Base-by-base conservation (phyloP, 2,888 invertebrate genomes). In the Drosophila leonis region DNA sequence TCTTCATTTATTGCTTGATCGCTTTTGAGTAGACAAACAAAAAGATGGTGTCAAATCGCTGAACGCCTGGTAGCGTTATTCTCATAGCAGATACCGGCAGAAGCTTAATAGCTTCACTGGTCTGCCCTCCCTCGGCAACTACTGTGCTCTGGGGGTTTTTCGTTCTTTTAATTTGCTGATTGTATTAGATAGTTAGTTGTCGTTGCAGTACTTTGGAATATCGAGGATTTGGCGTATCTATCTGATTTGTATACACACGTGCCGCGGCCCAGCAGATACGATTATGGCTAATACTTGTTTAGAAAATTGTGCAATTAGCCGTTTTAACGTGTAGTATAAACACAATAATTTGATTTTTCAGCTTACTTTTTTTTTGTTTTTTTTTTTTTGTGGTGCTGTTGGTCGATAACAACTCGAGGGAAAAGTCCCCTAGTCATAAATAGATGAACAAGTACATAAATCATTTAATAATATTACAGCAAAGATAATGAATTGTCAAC, bases 401-500 rank as follows among this genome's bases (percentile, higher is more conserved):
- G 44, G 18, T 31, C 63, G 63, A 79, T 64, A 70, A 52, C 64
- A 54, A 56, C 37, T 27, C 9, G 7, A 35, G 41, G 24, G 48
- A 71, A 78, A 78, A 72, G 46, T 52, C 78, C 80, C 81, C 54
- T 33, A 35, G 29, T 48, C 41, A 33, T 64, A 69, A 72, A 67
- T 72, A 51, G 55, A 67, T 59, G 57, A 65, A 65, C 51, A 56
- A 61, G 65, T 61, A 82, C 72, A 82, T 79, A 82, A 85, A 82
- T 85, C 65, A 85, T 67, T 63, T 59, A 57, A 65, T 72, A 68
- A 70, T 66, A 56, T 71, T 52, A 24, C 60, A 33, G 27, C 31
- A 61, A 51, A 79, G 79, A 80, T 87, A 87, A 78, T 78, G 59
- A 65, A 64, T 65, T 84, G 66, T 75, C 63, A 85, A 65, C 59